Evolutionary conservation across 2,797 vertebrate species (phyloP), one percentile per base, ranked within the genome.

Genomic region (Tapera naevia): DNA sequence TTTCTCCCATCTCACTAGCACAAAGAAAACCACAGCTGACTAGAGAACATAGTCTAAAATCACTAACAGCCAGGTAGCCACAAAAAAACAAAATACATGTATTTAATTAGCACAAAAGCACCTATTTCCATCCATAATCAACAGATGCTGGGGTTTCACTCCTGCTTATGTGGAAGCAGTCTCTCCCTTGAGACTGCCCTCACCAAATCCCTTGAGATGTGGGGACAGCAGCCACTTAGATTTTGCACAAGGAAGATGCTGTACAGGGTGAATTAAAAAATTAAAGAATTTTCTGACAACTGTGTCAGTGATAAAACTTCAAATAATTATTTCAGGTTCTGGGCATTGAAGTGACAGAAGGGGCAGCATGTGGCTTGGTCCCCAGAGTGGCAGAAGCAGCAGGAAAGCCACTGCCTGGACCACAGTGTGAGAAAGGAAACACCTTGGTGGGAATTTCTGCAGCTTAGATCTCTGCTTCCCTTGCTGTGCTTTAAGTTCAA

Each of bases 381-480:
- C 28, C 51, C 23, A 7, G 25, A 0, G 1, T 6, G 2, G 17
- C 32, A 48, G 56, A 35, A 67, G 53, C 64, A 48, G 48, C 3
- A 10, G n/a, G 27, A 65, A 57, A 30, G 69, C 74, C 71, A 9
- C 56, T 80, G 64, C 27, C 58, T 27, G 62, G 75, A 23, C 56
- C 35, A 5, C n/a, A 15, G 61, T 0, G 0, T 11, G 48, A 51
- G 28, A n/a, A 14, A 56, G 54, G 61, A 45, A 69, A 46, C 1
- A 3, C 35, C 64, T 58, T 2, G 2, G 33, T 19, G 64, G 50
- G 75, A 54, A 16, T 24, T 57, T 6, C 53, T 79, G 70, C 62
- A 78, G 64, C n/a, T 24, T 69, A 61, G 41, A n/a, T 73, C 11
- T 17, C 50, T 37, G 10, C 35, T 65, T 48, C n/a, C 43, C 21